Base-by-base conservation (phyloP, 37 sponge, comb jelly and placozoan species). In the Trichoplax adhaerens region DNA sequence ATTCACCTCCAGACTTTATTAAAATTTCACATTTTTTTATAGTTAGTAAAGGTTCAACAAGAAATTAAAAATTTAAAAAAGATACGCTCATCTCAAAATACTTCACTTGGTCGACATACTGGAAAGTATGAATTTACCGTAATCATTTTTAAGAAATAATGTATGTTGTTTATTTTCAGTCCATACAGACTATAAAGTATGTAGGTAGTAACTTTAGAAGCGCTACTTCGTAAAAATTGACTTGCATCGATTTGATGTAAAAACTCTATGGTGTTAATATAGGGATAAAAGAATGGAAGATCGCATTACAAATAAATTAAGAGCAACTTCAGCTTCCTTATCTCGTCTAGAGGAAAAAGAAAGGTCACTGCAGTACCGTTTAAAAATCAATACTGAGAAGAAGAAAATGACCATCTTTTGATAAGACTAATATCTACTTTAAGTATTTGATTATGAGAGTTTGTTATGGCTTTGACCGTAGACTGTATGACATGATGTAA, bases 41-140 rank as follows among this genome's bases (percentile, higher is more conserved):
- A 85, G 86, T 57, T 85, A 58, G 81, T 81, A 50, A 77, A 77
- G 58, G 65, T 81, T 1, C 75, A 85, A 53, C 83, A 81, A 64
- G 83, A 85, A 8, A 74, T 78, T 53, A 81, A 81, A 52, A 55
- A 68, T 0, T 53, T 74, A 8, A 29, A 70, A 62, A 74, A 78
- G 63, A 73, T 68, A n/a, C 71, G 64, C 54, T 54, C 72, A 59
- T 65, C 64, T 5, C 54, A 78, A 60, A 49, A 70, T 64, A 64
- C 65, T 68, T 63, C 78, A 1, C 76, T 78, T 0, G 52, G 52
- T 53, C 77, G 86, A 65, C 77, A 85, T 59, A 80, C 67, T 62
- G 74, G 79, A 70, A 77, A 55, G 68, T 65, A n/a, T 62, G 63
- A 58, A 5, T 50, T 76, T 56, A 57, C 7, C 29, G 3, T 69